Conservation (phyloP, 2,113 vertebrate species). For the Uria lomvia region DNA sequence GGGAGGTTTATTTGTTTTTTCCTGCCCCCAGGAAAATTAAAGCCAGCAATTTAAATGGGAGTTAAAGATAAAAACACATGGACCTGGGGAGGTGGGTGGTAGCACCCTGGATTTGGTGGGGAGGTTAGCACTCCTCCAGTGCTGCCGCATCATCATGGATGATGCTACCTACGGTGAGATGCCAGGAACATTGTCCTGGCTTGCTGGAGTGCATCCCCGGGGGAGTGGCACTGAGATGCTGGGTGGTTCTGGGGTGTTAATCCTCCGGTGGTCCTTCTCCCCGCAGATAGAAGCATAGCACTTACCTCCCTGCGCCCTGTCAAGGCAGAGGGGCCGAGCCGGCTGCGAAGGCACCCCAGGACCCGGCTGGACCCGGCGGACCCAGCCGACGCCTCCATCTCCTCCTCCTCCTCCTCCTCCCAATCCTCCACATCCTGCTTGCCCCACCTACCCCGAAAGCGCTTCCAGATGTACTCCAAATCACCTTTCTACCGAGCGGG, state of each 20-base stretch:
- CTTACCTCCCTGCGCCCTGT: slow-evolving; percentile 70
- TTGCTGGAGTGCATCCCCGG: fast-evolving
- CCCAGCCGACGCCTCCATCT: not conserved
- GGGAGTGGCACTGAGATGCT: fast-evolving
- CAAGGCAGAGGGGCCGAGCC: slow-evolving; percentile 74
- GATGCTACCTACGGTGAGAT: fast-evolving
- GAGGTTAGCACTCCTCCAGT: not conserved
- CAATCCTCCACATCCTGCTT: slow-evolving; percentile 74
- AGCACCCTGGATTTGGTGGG: not conserved
- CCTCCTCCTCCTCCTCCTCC: slow-evolving; percentile 69
- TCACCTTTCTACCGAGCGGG: slow-evolving; percentile 75
- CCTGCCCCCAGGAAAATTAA: not conserved
- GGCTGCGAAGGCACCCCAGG: slow-evolving; percentile 70
- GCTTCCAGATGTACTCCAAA: slow-evolving; percentile 88
- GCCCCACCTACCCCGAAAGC: slow-evolving; percentile 77
- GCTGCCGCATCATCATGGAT: fast-evolving
- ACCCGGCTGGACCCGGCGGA: slow-evolving; percentile 78
- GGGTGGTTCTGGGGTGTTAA: not conserved
- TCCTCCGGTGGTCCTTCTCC: not conserved
- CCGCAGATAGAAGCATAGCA: slow-evolving; percentile 79
- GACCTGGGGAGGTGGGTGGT: too few relatives aligned
- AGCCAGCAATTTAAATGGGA: not conserved
- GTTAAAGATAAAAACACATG: fast-evolving
- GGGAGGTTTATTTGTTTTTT: not conserved
- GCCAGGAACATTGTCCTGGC: not conserved